Conservation (phyloP, 2,888 invertebrate species). For the Dascillus cervinus region DNA sequence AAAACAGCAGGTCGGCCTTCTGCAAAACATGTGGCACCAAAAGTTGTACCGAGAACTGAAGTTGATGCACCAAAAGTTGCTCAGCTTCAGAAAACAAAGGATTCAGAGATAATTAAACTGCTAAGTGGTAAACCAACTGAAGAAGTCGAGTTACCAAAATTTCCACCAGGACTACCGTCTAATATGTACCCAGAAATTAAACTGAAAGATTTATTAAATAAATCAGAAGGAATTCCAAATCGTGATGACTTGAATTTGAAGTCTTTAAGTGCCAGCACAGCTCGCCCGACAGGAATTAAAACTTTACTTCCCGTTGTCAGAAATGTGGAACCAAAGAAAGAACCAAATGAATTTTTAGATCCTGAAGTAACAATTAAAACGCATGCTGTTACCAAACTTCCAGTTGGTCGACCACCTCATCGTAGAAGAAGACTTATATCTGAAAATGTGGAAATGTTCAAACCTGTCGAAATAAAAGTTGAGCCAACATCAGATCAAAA, state of each 20-base stretch:
- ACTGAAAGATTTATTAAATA: slow-evolving; percentile 36
- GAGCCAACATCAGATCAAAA: slow-evolving; percentile 5
- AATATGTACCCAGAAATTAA: slow-evolving; percentile 37
- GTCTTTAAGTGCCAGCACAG: slow-evolving; percentile 32
- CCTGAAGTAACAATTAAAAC: slow-evolving; percentile 3
- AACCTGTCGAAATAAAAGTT: slow-evolving; percentile 1
- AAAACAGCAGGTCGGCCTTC: slow-evolving; percentile 6
- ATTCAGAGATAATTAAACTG: slow-evolving; percentile 27
- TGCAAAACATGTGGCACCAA: slow-evolving; percentile 16
- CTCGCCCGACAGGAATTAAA: slow-evolving; percentile 45
- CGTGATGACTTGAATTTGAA: slow-evolving; percentile 32
- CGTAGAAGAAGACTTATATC: slow-evolving; percentile 9
- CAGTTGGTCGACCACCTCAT: slow-evolving; percentile 2
- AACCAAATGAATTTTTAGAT: slow-evolving; percentile 1
- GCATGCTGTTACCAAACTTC: slow-evolving; percentile 1
- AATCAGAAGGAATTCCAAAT: slow-evolving; percentile 34
- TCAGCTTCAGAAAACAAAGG: slow-evolving; percentile 9
- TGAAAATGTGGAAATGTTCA: slow-evolving; percentile 6
- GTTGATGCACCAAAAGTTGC: slow-evolving; percentile 7
- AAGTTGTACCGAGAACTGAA: slow-evolving; percentile 10
- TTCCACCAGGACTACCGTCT: slow-evolving; percentile 27
- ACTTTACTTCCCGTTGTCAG: slow-evolving; percentile 43
- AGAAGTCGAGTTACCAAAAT: slow-evolving; percentile 11
- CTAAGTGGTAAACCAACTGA: slow-evolving; percentile 30
- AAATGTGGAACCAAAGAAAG: slow-evolving; percentile 11